These are phyloP conservation scores for Ploceus nigricollis DNA, from an alignment of 2,113 vertebrate species.

Conservation along the genomic window DNA sequence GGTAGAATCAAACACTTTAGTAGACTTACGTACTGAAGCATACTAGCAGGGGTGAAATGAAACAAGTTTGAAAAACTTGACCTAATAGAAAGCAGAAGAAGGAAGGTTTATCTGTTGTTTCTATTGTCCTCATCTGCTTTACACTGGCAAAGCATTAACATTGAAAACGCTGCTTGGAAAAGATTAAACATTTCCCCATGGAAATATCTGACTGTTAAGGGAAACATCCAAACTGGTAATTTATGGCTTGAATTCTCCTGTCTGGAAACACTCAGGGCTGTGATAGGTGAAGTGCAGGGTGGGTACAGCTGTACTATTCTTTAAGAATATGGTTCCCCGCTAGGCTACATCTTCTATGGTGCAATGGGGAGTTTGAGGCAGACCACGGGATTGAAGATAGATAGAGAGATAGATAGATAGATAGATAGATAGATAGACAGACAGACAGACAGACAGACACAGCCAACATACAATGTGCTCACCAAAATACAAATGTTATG, in stretches of 20 bases:
- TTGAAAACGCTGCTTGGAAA: background rate
- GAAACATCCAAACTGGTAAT: background rate
- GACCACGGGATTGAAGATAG: background rate
- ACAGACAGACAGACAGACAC: background rate
- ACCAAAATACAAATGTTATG: background rate
- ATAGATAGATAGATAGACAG: background rate
- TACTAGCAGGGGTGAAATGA: background rate
- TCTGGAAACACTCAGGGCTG: conserved; percentile 15
- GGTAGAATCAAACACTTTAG: background rate
- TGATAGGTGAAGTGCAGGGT: background rate
- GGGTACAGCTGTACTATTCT: background rate
- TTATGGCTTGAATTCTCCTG: background rate
- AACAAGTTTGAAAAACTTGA: background rate
- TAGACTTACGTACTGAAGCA: background rate
- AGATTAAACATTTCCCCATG: background rate
- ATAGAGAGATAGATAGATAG: background rate
- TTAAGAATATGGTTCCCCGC: background rate
- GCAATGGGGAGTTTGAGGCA: background rate
- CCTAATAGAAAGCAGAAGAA: background rate
- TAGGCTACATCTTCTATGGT: background rate
- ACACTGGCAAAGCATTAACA: background rate
- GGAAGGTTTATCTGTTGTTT: background rate
- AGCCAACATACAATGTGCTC: background rate
- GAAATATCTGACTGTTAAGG: background rate
- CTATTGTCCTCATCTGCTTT: background rate